phyloP scores from a whole-genome alignment of 2,113 vertebrate genomes.

The Pithys albifrons region DNA sequence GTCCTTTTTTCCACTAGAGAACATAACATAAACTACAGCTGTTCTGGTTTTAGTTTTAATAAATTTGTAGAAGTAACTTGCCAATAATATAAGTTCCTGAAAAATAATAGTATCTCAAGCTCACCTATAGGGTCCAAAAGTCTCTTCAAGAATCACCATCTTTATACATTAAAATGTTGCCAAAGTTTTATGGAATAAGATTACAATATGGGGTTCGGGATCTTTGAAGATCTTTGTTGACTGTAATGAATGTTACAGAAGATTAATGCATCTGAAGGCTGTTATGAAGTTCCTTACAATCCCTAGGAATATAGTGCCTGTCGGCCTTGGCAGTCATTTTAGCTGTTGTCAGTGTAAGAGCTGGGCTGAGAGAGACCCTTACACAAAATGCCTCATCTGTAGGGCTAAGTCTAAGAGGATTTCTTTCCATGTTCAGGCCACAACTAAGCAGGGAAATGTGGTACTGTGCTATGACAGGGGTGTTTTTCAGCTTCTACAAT shows the following conservation, averaged over 20 bases:
- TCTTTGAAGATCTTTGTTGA: not conserved
- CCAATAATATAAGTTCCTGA: not conserved
- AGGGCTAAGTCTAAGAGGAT: not conserved
- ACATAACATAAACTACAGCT: not conserved
- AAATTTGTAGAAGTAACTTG: not conserved
- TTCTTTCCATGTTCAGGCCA: not conserved
- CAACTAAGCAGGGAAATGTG: not conserved
- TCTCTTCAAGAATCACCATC: not conserved
- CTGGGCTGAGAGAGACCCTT: not conserved
- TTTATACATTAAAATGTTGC: not conserved
- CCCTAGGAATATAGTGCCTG: not conserved
- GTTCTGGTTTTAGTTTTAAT: not conserved
- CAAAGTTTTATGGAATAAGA: not conserved
- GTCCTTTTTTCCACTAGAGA: not conserved
- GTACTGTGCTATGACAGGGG: fast-evolving
- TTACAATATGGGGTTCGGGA: not conserved
- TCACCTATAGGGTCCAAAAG: not conserved
- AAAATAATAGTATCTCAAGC: not conserved
- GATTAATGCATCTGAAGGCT: not conserved
- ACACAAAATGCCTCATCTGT: not conserved
- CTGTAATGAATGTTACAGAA: fast-evolving
- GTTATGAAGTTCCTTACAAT: not conserved
- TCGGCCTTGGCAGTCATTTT: not conserved
- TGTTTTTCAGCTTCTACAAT: not conserved
- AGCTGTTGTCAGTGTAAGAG: not conserved